A percentile compares a stretch with the other conserved stretches of the same genome.
These are phyloP conservation scores for Euplexia lucipara DNA, from an alignment of 2,888 invertebrate genomes.

Conservation along the genomic window DNA sequence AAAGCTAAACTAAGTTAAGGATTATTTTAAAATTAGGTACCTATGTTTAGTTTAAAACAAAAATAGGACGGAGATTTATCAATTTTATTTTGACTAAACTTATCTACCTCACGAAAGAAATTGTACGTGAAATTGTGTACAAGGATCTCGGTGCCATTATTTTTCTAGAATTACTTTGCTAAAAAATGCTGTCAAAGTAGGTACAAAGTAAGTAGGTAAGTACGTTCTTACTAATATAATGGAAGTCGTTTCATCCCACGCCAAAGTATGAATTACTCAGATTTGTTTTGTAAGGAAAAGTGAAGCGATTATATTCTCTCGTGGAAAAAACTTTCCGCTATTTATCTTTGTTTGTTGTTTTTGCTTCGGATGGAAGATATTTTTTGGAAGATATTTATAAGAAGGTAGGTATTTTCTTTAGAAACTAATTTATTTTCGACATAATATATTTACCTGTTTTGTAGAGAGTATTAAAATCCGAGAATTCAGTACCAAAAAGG, in stretches of 20 bases:
- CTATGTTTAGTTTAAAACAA: no score
- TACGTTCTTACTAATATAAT: conserved; percentile 30
- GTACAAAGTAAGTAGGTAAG: conserved; percentile 32
- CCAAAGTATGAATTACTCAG: conserved; percentile 47
- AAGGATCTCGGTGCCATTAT: neutral
- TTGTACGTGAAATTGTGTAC: no score
- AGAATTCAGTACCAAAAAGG: neutral
- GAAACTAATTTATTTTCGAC: conserved; percentile 31
- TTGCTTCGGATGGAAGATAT: conserved; percentile 30
- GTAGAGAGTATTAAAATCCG: neutral
- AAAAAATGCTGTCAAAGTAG: conserved; percentile 15
- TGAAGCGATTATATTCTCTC: conserved; percentile 55
- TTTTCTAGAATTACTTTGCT: neutral
- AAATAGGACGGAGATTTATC: no score
- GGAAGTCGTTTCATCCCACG: conserved; percentile 38
- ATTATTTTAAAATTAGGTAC: no score
- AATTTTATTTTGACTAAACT: no score
- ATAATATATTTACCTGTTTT: conserved; percentile 24
- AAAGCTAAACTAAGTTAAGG: no score
- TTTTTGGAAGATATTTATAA: conserved; percentile 31
- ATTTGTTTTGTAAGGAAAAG: conserved; percentile 55
- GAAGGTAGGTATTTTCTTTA: conserved; percentile 34
- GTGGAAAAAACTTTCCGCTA: conserved; percentile 42
- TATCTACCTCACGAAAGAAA: no score
- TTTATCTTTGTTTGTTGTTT: conserved; percentile 58